These are phyloP conservation scores for Hypomecis atomaria DNA, from an alignment of 2,888 invertebrate species.

Conservation along the genomic window DNA sequence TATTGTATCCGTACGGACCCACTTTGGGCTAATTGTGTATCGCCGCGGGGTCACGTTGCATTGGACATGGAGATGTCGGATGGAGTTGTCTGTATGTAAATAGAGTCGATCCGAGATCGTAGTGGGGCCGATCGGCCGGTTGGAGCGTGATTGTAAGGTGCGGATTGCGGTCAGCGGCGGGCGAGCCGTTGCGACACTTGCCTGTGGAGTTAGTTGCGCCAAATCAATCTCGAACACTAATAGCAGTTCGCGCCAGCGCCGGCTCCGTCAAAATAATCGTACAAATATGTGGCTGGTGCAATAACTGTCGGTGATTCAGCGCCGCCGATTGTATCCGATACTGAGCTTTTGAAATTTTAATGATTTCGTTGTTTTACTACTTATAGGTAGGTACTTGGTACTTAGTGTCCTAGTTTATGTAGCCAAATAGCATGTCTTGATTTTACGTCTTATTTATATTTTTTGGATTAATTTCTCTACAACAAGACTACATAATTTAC, in stretches of 20 bases:
- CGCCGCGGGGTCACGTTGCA: slow-evolving; percentile 47
- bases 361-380: slow-evolving; percentile 24
- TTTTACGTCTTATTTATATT: no score
- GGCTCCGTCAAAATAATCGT: slow-evolving; percentile 55
- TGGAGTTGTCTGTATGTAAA: slow-evolving; percentile 42
- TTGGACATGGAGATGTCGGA: slow-evolving; percentile 39
- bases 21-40: slow-evolving; percentile 53
- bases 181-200: slow-evolving; percentile 60
- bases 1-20: slow-evolving; percentile 43
- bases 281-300: slow-evolving; percentile 51
- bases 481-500: no score
- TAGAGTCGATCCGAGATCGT: slow-evolving; percentile 49
- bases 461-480: no score
- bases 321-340: slow-evolving; percentile 33
- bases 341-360: slow-evolving; percentile 37
- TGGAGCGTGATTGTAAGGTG: slow-evolving; percentile 55
- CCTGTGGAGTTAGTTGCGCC: slow-evolving; percentile 67
- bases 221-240: slow-evolving; percentile 73
- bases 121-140: slow-evolving; percentile 59
- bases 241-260: slow-evolving; percentile 59
- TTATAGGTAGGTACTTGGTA: not conserved
- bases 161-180: slow-evolving; percentile 69
- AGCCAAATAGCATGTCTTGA: not conserved
- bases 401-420: not conserved
- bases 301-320: slow-evolving; percentile 47